These are phyloP conservation scores for Dolichotis patagonum DNA, from an alignment of 2,113 vertebrate species.

Conservation along the genomic window DNA sequence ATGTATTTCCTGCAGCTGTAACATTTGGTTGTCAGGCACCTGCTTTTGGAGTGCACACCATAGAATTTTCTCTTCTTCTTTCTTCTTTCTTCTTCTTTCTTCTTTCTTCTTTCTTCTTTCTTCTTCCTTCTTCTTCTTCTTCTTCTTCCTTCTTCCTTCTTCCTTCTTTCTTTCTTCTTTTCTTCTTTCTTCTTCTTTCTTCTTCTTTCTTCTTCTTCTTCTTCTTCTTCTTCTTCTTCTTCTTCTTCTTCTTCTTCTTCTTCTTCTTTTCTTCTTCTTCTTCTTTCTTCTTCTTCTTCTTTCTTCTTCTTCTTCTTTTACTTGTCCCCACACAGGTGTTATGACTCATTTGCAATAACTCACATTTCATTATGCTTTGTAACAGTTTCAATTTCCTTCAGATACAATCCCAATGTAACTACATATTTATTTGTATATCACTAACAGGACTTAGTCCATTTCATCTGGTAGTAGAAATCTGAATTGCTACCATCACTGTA, in stretches of 20 bases:
- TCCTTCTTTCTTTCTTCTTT: too few relatives aligned
- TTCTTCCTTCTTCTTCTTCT: too few relatives aligned
- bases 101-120: too few relatives aligned
- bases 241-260: too few relatives aligned
- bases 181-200: too few relatives aligned
- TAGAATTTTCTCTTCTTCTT: conserved; percentile 60
- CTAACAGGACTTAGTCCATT: conserved; percentile 48
- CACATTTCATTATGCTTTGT: conserved; percentile 52
- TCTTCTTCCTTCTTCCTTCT: too few relatives aligned
- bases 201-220: too few relatives aligned
- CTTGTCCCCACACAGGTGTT: conserved; percentile 46
- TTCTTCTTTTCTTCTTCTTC: too few relatives aligned
- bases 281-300: too few relatives aligned
- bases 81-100: neutral
- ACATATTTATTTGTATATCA: conserved; percentile 42
- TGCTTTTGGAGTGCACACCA: conserved; percentile 55
- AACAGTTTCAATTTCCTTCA: conserved; percentile 48
- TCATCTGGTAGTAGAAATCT: conserved; percentile 62
- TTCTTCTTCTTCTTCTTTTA: too few relatives aligned
- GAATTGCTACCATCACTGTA: conserved; percentile 55
- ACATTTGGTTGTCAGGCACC: conserved; percentile 50
- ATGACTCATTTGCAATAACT: conserved; percentile 55
- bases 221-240: too few relatives aligned
- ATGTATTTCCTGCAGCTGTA: neutral
- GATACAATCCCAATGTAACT: neutral